These are phyloP conservation scores for Drosophila erecta DNA, from an alignment of 1,140 invertebrate genomes.

Conservation along the genomic window DNA sequence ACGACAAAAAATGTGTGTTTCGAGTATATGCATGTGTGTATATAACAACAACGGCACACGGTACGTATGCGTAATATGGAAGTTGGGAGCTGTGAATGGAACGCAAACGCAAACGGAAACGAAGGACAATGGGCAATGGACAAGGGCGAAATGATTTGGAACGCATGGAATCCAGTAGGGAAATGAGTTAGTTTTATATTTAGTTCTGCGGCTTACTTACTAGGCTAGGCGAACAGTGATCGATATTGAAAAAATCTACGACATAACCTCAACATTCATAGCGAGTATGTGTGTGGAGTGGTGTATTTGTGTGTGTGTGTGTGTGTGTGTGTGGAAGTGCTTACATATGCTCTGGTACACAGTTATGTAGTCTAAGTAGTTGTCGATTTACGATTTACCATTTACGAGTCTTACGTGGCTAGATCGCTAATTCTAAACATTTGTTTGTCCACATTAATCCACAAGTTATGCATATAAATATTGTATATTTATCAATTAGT, in stretches of 20 bases:
- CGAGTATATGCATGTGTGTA: slow-evolving; percentile 36
- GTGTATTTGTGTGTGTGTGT: slow-evolving; percentile 1
- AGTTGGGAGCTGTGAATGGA: neutral
- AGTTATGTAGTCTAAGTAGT: slow-evolving; percentile 40
- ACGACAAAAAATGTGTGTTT: slow-evolving; percentile 29
- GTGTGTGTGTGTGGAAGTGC: slow-evolving; percentile 15
- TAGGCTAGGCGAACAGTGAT: slow-evolving; percentile 68
- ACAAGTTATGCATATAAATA: slow-evolving; percentile 55
- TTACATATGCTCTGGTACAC: slow-evolving; percentile 34
- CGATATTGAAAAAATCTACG: slow-evolving; percentile 73
- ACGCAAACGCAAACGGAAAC: slow-evolving; percentile 1
- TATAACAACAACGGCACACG: slow-evolving; percentile 40
- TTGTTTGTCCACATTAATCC: slow-evolving; percentile 38
- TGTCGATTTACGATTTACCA: slow-evolving; percentile 38
- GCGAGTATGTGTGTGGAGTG: slow-evolving; percentile 41
- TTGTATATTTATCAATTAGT: slow-evolving; percentile 68
- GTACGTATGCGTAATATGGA: slow-evolving; percentile 17
- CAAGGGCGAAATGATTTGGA: neutral
- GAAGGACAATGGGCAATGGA: neutral
- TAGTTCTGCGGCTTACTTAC: slow-evolving; percentile 51
- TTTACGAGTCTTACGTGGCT: slow-evolving; percentile 41
- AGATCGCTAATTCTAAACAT: slow-evolving; percentile 46
- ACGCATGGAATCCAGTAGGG: slow-evolving; percentile 36
- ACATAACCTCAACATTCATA: slow-evolving; percentile 73
- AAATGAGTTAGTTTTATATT: slow-evolving; percentile 36